Evolutionary conservation across 1,140 invertebrate species (phyloP), one percentile per base, ranked within the genome.

Genomic region (Drosophila athabasca): DNA sequence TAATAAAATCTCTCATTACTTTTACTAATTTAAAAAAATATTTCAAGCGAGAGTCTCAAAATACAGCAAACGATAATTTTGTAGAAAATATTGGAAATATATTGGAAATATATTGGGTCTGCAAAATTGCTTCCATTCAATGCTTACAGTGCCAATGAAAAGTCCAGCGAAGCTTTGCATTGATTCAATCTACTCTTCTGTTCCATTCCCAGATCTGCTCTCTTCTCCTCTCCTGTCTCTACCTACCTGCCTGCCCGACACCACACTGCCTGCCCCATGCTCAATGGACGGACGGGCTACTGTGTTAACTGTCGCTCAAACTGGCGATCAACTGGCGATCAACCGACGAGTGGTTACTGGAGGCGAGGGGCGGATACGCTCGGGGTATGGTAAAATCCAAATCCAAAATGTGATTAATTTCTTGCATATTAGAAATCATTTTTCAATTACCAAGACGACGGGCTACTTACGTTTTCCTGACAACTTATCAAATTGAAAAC

Each of bases 321-420:
- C 73, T 78, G 68, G 74, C 82, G 81, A 85, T 85, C 79, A 82
- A 61, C 49, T 57, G 68, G 74, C 82, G 81, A 85, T 85, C 79
- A 82, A 61, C 49, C 53, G 66, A 58, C 60, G 53, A 55, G 24
- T 52, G 69, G 67, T 53, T 31, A 31, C 8, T 9, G 31, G 41
- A 41, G 53, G 24, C 17, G 17, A 49, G 50, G 48, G 59, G 45
- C 29, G 59, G 45, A 0, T 8, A 7, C 29, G 29, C 29, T 31
- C 29, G 31, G 66, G 45, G 24, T 19, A 54, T 13, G 64, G 65
- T 22, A 71, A 88, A 87, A 88, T 85, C 78, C 82, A 83, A 87
- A 87, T 85, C 82, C 82, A 89, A 89, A 89, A 88, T 89, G 84
- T 88, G 84, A 88, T 88, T 88, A 88, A 88, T 88, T 88, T 88